Base-by-base conservation (phyloP, 2,797 vertebrate genomes). In the Pantherophis vulpinus region DNA sequence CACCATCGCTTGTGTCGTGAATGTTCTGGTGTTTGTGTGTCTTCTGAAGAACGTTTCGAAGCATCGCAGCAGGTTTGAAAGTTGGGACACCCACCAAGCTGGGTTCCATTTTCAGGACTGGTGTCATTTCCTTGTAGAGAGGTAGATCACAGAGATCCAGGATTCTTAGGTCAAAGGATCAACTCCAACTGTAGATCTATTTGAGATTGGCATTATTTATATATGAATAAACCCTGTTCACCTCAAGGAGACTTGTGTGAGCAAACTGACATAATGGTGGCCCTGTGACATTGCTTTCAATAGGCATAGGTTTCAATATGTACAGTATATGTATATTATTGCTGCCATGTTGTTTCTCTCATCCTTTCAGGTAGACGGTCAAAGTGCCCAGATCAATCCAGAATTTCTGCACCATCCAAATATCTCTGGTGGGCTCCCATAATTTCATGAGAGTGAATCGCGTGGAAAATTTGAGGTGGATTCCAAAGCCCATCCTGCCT, bases 341-440 rank as follows among this genome's bases (percentile, higher is more conserved):
- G 74, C 74, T 79, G 74, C 74, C 74, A 61, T 89, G 51, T 74
- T 29, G 0, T 56, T 42, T 79, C 20, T 56, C 23, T 42, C 7
- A 5, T 51, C 4, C 16, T 23, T 59, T 59, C 74, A 37, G 47
- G 25, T 7, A 88, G 86, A 42, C 54, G 1, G 91, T 10, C 42
- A 20, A 61, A 47, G 32, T 51, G 2, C 87, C 66, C 16, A 2
- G 60, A 89, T 37, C 88, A 23, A 29, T 20, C 88, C 74, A 13
- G 4, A 58, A 14, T 2, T 27, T 51, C 47, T 42, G 8, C 60
- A 1, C 20, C 4, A 0, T 6, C 3, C 13, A 3, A 1, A 14
- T 9, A 90, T 5, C 13, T 12, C 12, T 42, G 74, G 51, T 16
- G 6, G 4, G 2, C 9, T 29, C 55, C 25, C 27, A 37, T 42